Percentiles rank a stretch among this genome's conserved stretches.
These are phyloP conservation scores for Nymphalis urticae DNA, from an alignment of 2,888 invertebrate genomes.

Conservation along the genomic window DNA sequence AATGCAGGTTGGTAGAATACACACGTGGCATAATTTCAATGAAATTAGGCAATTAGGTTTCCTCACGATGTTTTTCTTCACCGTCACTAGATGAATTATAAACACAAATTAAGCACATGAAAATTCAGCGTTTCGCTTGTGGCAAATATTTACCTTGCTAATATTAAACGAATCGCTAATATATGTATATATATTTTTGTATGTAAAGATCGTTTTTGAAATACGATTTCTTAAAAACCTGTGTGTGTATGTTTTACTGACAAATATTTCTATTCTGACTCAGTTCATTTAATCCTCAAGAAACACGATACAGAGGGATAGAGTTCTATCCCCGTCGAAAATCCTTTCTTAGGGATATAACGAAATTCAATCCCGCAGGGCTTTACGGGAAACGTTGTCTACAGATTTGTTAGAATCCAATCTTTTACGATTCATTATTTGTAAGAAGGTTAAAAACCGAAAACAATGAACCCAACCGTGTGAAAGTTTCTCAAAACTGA, in stretches of 20 bases:
- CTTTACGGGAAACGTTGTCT: not conserved
- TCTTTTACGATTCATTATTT: not conserved
- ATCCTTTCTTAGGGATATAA: slow-evolving; percentile 9
- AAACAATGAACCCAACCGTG: not conserved
- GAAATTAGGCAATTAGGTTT: no score
- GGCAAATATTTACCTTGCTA: not conserved
- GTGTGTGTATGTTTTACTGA: not conserved
- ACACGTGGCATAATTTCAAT: no score
- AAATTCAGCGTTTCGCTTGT: not conserved
- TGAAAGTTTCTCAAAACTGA: no score
- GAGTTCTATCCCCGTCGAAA: slow-evolving; percentile 12
- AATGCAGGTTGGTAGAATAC: no score
- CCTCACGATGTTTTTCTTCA: no score
- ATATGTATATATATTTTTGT: no score
- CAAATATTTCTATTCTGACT: slow-evolving; percentile 6
- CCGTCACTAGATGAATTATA: no score
- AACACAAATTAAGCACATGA: no score
- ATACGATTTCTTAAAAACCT: no score
- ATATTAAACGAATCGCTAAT: not conserved
- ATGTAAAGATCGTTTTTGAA: no score
- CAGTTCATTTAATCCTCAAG: slow-evolving; percentile 11
- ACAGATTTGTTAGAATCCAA: not conserved
- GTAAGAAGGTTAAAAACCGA: not conserved
- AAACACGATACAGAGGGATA: slow-evolving; percentile 14
- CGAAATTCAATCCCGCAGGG: slow-evolving; percentile 11